Base-by-base conservation (phyloP, 1,140 invertebrate species). In the Drosophila eugracilis region DNA sequence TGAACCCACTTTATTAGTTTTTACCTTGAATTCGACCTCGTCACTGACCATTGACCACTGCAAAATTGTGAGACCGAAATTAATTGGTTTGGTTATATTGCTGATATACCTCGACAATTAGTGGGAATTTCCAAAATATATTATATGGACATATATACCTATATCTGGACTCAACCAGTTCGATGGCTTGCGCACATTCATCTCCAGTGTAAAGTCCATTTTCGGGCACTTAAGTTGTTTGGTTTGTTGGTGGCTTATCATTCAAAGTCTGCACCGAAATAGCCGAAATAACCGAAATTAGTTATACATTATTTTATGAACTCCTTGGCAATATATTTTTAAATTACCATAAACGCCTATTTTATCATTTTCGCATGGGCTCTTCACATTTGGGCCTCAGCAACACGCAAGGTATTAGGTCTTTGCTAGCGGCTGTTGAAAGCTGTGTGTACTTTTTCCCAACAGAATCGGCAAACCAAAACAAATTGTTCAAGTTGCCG, bases 401-500 rank as follows among this genome's bases (percentile, higher is more conserved):
- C 50, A 66, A 49, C 34, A 59, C 45, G 9, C 36, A 19, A 30
- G 12, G 7, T n/a, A 10, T 26, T 70, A n/a, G 10, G 6, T 19
- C 44, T 28, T 4, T 15, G n/a, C 7, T 2, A 4, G 22, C 3
- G 24, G 19, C 21, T 19, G 17, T 6, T 26, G 26, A 22, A 21
- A 30, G 48, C 12, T 57, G 62, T 47, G 66, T 69, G 48, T 30
- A 28, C 19, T 15, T 42, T 55, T 74, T 54, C 48, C 58, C 69
- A 74, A 34, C 52, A 10, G 19, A 74, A 58, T 48, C 26, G 28
- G 48, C 75, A 54, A 75, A 75, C 41, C 62, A 79, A 75, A 77
- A 81, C 69, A 81, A 85, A 69, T 85, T 76, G 77, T 76, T 86
- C 39, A 73, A 86, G 62, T 85, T 86, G 81, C 50, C 73, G 75